These are phyloP conservation scores for Sarcophaga variegata DNA, from an alignment of 2,888 invertebrate genomes.

Conservation along the genomic window DNA sequence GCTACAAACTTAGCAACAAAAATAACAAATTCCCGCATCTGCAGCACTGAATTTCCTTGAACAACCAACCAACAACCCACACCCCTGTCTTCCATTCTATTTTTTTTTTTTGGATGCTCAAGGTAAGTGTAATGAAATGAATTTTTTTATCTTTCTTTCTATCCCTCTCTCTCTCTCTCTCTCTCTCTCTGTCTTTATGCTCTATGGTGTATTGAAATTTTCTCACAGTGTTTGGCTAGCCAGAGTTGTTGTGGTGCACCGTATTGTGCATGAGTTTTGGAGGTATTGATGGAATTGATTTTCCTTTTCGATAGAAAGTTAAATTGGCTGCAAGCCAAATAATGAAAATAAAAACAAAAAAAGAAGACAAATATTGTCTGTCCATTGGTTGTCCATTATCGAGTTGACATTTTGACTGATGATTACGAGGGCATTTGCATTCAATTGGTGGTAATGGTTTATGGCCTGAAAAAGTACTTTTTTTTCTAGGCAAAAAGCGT, in stretches of 20 bases:
- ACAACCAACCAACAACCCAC: too few relatives aligned
- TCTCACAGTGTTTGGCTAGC: neutral
- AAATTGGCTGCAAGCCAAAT: neutral
- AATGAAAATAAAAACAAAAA: neutral
- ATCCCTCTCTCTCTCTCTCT: too few relatives aligned
- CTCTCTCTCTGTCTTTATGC: too few relatives aligned
- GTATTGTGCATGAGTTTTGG: neutral
- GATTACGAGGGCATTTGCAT: neutral
- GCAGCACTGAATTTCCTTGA: neutral
- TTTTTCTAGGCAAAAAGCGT: neutral
- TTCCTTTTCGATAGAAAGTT: neutral
- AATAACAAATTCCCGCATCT: neutral
- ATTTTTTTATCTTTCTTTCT: too few relatives aligned
- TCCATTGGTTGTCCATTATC: neutral
- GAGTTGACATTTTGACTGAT: neutral
- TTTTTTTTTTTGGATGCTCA: neutral
- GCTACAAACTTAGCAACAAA: neutral
- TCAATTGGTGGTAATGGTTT: neutral
- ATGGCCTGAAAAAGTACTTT: neutral
- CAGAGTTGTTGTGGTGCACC: neutral
- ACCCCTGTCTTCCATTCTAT: neutral
- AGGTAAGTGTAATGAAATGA: neutral
- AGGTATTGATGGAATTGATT: neutral
- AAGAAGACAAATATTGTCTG: too few relatives aligned
- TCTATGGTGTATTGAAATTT: neutral